Conservation (phyloP, 2,888 invertebrate genomes). For the Abrostola tripartita region DNA sequence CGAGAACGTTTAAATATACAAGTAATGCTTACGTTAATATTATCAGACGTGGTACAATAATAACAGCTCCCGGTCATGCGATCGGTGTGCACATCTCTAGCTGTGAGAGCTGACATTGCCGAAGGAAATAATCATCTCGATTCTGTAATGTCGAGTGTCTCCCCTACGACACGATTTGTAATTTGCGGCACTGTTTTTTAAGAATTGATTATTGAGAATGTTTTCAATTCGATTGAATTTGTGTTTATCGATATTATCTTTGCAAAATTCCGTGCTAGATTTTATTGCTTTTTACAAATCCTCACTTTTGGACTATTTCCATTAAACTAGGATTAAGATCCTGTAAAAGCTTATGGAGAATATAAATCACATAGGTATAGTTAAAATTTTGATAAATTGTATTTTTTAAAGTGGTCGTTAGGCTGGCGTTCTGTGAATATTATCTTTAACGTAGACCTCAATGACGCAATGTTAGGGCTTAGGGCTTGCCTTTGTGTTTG, state of each 20-base stretch:
- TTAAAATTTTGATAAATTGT: too few relatives aligned
- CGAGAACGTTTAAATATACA: slow-evolving; percentile 47
- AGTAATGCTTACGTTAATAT: slow-evolving; percentile 46
- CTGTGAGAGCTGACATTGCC: slow-evolving; percentile 41
- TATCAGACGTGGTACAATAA: slow-evolving; percentile 46
- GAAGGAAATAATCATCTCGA: slow-evolving; percentile 53
- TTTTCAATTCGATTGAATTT: background rate
- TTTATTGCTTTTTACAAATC: too few relatives aligned
- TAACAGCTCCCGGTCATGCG: slow-evolving; percentile 55
- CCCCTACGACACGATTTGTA: slow-evolving; percentile 37
- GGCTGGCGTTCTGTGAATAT: too few relatives aligned
- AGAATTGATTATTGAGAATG: too few relatives aligned
- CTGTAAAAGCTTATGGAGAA: too few relatives aligned
- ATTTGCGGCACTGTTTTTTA: too few relatives aligned
- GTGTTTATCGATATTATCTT: too few relatives aligned
- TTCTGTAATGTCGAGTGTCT: slow-evolving; percentile 21
- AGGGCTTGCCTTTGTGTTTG: background rate
- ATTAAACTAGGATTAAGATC: too few relatives aligned
- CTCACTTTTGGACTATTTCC: too few relatives aligned
- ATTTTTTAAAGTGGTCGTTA: too few relatives aligned
- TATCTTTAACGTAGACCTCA: background rate
- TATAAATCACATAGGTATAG: too few relatives aligned
- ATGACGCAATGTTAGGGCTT: background rate
- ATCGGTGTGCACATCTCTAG: slow-evolving; percentile 32
- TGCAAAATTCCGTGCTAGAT: too few relatives aligned